Evolutionary conservation across 2,888 invertebrate genomes (phyloP).

Genomic region (Anaspis maculata): DNA sequence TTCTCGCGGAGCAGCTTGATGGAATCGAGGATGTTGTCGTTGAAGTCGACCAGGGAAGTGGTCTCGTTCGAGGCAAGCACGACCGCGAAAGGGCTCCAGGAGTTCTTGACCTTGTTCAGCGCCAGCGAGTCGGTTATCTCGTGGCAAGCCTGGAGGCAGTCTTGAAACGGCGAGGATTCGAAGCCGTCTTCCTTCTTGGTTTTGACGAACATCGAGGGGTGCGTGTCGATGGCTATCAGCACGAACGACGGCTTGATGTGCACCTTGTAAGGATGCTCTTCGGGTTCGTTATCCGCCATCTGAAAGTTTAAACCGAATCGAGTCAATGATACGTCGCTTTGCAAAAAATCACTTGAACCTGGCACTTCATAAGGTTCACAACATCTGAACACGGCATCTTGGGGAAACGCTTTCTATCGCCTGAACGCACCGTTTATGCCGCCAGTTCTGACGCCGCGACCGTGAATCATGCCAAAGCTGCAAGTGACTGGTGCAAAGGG

Average conservation of each 20-base stretch:
- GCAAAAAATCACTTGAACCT: too few species aligned
- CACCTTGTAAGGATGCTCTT: too few species aligned
- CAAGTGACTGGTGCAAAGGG: too few species aligned
- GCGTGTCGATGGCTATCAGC: slow-evolving; percentile 30
- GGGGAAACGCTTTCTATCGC: too few species aligned
- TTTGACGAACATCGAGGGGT: slow-evolving; percentile 27
- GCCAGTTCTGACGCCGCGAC: too few species aligned
- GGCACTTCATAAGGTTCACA: too few species aligned
- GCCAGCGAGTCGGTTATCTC: slow-evolving; percentile 25
- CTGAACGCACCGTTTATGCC: too few species aligned
- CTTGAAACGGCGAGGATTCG: slow-evolving; percentile 21
- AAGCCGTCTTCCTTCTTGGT: slow-evolving; percentile 15
- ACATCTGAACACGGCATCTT: too few species aligned
- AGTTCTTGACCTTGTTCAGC: slow-evolving; percentile 20
- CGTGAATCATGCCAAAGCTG: too few species aligned
- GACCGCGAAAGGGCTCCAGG: slow-evolving; percentile 26
- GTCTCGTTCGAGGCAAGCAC: slow-evolving; percentile 23
- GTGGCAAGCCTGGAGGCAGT: slow-evolving; percentile 25
- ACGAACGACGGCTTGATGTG: slow-evolving; percentile 28
- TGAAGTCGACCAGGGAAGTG: slow-evolving; percentile 21
- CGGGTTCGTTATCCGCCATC: too few species aligned
- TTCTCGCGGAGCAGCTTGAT: slow-evolving; percentile 24
- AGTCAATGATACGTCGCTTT: too few species aligned
- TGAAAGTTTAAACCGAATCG: too few species aligned
- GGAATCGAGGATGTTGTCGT: slow-evolving; percentile 22